phyloP scores from a whole-genome alignment of 2,113 vertebrate species.

The Panthera tigris region DNA sequence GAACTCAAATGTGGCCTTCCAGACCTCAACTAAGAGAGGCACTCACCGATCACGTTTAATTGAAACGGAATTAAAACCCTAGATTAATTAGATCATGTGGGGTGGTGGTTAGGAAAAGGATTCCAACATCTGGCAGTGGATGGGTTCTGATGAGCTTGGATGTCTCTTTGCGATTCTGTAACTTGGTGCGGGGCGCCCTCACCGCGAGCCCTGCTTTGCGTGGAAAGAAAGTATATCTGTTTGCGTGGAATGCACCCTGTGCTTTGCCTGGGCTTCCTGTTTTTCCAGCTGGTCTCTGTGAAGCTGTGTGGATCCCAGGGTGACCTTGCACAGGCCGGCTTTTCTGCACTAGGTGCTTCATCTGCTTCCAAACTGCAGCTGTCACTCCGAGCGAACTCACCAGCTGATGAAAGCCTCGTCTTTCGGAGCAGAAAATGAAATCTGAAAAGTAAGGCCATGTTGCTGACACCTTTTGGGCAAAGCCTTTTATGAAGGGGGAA shows the following conservation, averaged over 20 bases:
- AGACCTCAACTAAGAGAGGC: neutral
- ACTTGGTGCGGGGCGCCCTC: neutral
- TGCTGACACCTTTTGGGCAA: slow-evolving; percentile 49
- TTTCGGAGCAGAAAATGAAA: slow-evolving; percentile 53
- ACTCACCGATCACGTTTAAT: neutral
- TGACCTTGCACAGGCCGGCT: neutral
- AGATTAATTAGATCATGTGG: neutral
- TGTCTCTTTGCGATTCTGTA: neutral
- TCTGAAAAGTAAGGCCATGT: slow-evolving; percentile 6
- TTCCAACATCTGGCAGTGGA: neutral
- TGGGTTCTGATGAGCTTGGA: neutral
- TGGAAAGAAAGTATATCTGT: neutral
- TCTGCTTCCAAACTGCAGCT: slow-evolving; percentile 18
- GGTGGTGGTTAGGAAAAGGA: neutral
- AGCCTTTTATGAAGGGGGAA: slow-evolving; percentile 37
- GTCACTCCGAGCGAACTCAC: slow-evolving; percentile 43
- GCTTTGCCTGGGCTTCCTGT: neutral
- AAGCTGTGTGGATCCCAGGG: neutral
- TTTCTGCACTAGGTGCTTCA: neutral
- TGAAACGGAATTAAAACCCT: neutral
- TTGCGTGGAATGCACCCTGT: neutral
- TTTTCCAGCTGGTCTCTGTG: neutral
- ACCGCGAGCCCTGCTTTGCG: neutral
- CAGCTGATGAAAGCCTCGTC: slow-evolving; percentile 63
- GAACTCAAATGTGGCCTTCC: neutral